phyloP scores from a whole-genome alignment of 2,797 vertebrate species.

The Octomys mimax region DNA sequence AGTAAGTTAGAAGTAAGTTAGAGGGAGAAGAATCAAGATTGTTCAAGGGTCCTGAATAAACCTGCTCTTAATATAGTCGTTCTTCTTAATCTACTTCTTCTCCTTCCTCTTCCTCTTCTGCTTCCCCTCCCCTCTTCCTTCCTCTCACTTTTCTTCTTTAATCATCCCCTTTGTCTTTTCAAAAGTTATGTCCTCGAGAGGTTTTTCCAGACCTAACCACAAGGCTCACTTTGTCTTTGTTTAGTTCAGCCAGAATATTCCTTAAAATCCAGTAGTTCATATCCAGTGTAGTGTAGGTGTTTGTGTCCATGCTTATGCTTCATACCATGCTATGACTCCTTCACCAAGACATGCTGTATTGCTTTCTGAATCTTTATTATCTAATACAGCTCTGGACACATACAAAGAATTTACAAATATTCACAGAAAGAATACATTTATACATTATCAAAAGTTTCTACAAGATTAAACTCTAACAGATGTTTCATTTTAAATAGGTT shows the following conservation, averaged over 20 bases:
- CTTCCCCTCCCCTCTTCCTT: not conserved
- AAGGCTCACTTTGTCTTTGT: not conserved
- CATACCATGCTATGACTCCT: not conserved
- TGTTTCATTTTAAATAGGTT: conserved; percentile 43
- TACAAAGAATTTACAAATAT: not conserved
- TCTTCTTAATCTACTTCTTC: not conserved
- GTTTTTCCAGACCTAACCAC: not conserved
- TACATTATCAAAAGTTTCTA: conserved; percentile 28
- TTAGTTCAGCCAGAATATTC: not conserved
- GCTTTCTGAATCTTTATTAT: conserved; percentile 22
- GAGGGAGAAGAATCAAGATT: too few relatives aligned
- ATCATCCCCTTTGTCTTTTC: conserved; percentile 12
- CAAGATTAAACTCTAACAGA: conserved; percentile 17
- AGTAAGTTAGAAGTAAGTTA: too few relatives aligned
- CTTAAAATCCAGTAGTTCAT: not conserved
- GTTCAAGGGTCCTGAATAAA: too few relatives aligned
- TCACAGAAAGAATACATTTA: conserved; percentile 12
- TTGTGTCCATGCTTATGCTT: not conserved
- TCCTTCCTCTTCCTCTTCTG: not conserved
- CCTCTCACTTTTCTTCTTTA: too few relatives aligned
- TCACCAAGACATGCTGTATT: not conserved
- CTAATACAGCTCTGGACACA: not conserved
- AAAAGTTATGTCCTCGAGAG: conserved; percentile 37
- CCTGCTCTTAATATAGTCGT: not conserved
- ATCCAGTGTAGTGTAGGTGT: not conserved